Evolutionary conservation across 2,113 vertebrate species (phyloP), one percentile per base, ranked within the genome.

Genomic region (Python bivittatus): DNA sequence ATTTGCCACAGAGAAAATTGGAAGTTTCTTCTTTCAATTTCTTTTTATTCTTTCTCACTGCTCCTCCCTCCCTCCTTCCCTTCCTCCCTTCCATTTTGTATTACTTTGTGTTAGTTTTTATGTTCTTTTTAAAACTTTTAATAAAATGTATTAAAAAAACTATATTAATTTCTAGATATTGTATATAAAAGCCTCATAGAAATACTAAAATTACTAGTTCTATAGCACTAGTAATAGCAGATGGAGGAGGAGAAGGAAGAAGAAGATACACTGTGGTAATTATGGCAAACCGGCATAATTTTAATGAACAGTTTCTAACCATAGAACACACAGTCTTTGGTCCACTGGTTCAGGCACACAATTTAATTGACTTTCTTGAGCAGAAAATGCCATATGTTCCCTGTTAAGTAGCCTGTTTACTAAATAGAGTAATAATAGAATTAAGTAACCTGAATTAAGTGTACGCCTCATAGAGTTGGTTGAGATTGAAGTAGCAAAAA

Each of bases 291-390:
- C 57, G 60, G 7, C 0, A 68, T 72, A n/a, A 91, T 86, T 93
- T 72, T 91, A 86, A 88, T 90, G 38, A 88, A 90, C 42, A 88
- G 53, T 56, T 91, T 94, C 84, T 83, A 58, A 92, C n/a, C 92
- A 60, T 85, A 86, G 57, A 8, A 12, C n/a, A 54, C 2, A 56
- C 48, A 23, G 27, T 79, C 17, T 72, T 23, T 91, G 13, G 88
- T 93, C 90, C 54, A 42, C 33, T 72, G 68, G 33, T 72, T 72
- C 68, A 38, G n/a, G 68, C 68, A 33, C 0, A 1, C 20, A 11
- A 83, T 93, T 64, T 91, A 92, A 93, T 86, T 52, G 38, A 5
- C 56, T 38, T 72, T 33, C 15, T 29, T 64, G 57, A 90, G 15
- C 64, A 91, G 7, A 91, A 42, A 92, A 79, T 25, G 1, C 0